A percentile compares a stretch with the other conserved stretches of the same genome.
Conservation (phyloP, 2,797 vertebrate species). For the Garrulus glandarius region DNA sequence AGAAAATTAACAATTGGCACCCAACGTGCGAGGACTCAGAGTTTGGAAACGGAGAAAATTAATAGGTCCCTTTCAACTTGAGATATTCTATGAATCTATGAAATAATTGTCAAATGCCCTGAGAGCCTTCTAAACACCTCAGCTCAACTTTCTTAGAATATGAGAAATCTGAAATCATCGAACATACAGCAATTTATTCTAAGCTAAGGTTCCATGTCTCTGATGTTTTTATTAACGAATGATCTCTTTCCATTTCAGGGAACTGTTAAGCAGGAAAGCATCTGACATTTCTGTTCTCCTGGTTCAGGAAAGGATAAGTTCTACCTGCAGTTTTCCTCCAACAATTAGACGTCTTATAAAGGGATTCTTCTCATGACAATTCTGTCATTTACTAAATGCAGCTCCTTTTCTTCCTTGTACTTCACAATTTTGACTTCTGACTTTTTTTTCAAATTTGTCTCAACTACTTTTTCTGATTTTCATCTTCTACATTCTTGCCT, state of each 20-base stretch:
- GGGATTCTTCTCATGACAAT: neutral
- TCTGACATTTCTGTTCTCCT: neutral
- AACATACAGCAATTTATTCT: neutral
- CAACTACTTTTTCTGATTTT: neutral
- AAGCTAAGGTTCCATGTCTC: neutral
- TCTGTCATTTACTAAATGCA: neutral
- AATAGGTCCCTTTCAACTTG: neutral
- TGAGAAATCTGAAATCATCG: neutral
- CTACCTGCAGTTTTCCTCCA: neutral
- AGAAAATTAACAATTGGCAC: too few species aligned
- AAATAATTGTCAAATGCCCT: neutral
- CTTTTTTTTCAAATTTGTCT: neutral
- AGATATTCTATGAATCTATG: neutral
- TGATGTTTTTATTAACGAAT: neutral
- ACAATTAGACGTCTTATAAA: neutral
- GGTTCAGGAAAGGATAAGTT: neutral
- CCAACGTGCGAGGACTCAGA: too few species aligned
- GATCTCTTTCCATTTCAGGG: neutral
- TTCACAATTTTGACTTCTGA: neutral
- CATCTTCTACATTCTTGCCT: neutral
- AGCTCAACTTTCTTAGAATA: neutral
- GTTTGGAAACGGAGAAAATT: too few species aligned
- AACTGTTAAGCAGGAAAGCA: neutral
- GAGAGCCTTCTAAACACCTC: neutral
- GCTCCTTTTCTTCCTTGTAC: neutral